A percentile compares a stretch with the other conserved stretches of the same genome.
Conservation (phyloP, 1,140 invertebrate genomes). For the Heterodera carotae region DNA sequence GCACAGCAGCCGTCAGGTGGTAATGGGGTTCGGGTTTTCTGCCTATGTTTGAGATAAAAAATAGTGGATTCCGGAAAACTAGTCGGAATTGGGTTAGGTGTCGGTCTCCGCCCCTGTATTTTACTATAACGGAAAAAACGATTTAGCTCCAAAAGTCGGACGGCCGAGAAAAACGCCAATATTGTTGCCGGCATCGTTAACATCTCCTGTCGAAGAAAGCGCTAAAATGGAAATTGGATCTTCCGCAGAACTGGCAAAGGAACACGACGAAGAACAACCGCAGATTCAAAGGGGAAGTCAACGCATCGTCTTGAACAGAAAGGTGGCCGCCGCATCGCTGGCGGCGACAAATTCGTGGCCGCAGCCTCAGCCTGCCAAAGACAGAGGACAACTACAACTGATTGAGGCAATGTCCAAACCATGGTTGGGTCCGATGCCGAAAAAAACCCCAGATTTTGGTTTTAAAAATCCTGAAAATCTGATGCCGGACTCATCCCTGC, state of each 20-base stretch:
- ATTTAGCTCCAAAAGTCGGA: neutral
- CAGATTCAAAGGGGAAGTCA: neutral
- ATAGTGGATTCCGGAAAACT: too few relatives aligned
- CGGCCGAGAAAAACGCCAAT: neutral
- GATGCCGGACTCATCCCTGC: too few relatives aligned
- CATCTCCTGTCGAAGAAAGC: neutral
- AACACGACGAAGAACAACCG: neutral
- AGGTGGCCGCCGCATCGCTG: neutral
- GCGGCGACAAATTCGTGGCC: neutral
- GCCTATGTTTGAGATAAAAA: too few relatives aligned
- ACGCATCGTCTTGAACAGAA: slow-evolving; percentile 11
- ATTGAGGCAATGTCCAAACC: slow-evolving; percentile 40
- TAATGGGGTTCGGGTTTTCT: too few relatives aligned
- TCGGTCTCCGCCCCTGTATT: neutral
- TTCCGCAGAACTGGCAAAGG: neutral
- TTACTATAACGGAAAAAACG: too few relatives aligned
- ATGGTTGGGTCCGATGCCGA: too few relatives aligned
- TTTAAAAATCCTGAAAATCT: too few relatives aligned
- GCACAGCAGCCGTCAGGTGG: neutral
- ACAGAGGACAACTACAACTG: slow-evolving; percentile 47
- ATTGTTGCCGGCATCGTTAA: too few relatives aligned
- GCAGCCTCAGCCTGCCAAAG: slow-evolving; percentile 32
- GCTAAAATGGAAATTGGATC: neutral
- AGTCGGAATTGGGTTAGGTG: too few relatives aligned
- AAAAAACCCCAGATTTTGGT: too few relatives aligned